Evolutionary conservation across 2,888 invertebrate species (phyloP).

Genomic region (Acholoe squamosa): DNA sequence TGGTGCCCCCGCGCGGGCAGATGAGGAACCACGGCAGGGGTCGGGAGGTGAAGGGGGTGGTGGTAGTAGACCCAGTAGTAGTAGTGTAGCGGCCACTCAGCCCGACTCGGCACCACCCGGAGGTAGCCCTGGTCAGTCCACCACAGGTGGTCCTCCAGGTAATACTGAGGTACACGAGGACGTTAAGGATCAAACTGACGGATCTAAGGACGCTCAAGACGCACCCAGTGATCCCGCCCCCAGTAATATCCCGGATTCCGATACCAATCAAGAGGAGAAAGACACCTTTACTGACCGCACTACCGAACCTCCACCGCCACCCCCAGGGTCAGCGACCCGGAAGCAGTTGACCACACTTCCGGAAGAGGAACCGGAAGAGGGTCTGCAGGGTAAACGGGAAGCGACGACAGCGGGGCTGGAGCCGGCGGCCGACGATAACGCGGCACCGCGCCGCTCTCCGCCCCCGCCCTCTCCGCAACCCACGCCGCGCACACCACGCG

Average conservation of each 20-base stretch:
- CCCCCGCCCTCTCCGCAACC: background rate
- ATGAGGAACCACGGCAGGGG: slow-evolving; percentile 5
- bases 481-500: background rate
- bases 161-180: background rate
- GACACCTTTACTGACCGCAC: background rate
- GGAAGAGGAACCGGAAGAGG: slow-evolving; percentile 38
- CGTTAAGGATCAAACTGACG: too few species aligned
- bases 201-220: background rate
- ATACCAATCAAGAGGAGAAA: background rate
- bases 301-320: background rate
- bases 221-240: background rate
- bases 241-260: background rate
- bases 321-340: background rate
- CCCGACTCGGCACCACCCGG: background rate
- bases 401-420: background rate
- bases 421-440: background rate
- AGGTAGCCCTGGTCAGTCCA: background rate
- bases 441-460: background rate
- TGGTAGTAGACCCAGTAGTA: background rate
- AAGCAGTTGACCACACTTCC: slow-evolving; percentile 35
- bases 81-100: too few species aligned
- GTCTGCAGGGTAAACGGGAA: background rate
- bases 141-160: background rate
- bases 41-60: background rate
- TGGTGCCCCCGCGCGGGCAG: slow-evolving; percentile 14